phyloP scores from a whole-genome alignment of 2,797 vertebrate species.

The Tenualosa thibaudeaui region DNA sequence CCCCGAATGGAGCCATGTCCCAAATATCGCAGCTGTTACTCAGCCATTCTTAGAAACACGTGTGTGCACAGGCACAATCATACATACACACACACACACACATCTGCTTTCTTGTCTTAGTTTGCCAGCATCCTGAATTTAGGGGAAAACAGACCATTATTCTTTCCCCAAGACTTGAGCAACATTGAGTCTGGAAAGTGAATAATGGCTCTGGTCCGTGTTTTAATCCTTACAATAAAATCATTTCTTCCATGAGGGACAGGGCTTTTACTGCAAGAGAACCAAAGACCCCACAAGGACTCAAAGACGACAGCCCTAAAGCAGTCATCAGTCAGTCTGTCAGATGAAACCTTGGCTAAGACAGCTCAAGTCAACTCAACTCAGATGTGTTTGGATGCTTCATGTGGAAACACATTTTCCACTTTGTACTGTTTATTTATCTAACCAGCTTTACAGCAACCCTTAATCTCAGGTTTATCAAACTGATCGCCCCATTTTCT shows the following conservation, averaged over 20 bases:
- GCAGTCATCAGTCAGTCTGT: neutral
- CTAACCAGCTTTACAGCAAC: neutral
- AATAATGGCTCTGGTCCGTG: neutral
- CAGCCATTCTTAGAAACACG: conserved; percentile 46
- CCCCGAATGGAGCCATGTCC: conserved; percentile 69
- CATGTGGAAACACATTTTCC: neutral
- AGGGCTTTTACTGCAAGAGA: neutral
- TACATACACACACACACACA: conserved; percentile 27
- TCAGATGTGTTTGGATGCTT: neutral
- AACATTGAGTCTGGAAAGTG: conserved; percentile 53
- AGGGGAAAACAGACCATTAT: conserved; percentile 53
- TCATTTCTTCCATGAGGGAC: conserved; percentile 1
- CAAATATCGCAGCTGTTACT: conserved; percentile 20
- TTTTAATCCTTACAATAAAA: conserved; percentile 6
- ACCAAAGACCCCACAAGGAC: neutral
- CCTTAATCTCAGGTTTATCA: neutral
- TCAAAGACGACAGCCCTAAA: neutral
- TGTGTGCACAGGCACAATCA: conserved; percentile 79
- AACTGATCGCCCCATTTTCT: neutral
- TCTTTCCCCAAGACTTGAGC: conserved; percentile 57
- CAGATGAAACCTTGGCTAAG: neutral
- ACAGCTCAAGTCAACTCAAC: neutral
- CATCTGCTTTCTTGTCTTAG: conserved; percentile 51
- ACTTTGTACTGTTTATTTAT: neutral
- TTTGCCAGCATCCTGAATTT: conserved; percentile 51